Evolutionary conservation across 2,113 vertebrate genomes (phyloP), one percentile per base, ranked within the genome.

Genomic region (Serilophus lunatus): DNA sequence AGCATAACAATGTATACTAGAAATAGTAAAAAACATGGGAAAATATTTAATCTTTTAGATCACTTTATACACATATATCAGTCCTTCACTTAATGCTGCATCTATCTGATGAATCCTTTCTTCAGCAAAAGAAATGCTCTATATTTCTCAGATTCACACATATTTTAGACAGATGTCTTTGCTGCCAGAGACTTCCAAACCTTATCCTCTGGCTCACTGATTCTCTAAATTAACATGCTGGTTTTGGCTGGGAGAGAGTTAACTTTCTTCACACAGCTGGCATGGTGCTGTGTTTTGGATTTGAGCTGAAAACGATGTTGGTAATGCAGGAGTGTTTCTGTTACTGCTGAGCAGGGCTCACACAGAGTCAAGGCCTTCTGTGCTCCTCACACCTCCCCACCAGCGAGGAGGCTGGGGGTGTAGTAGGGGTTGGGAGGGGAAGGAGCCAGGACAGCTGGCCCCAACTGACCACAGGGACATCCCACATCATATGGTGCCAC

Each of bases 361-460:
- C 51, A 36, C 18, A 36, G 5, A 66, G 24, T 2, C 9, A 68
- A 26, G 7, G 40, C 28, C 8, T 47, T 40, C 38, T 36, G 78
- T 31, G 61, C 45, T 14, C 29, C n/a, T 51, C 60, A 38, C 25
- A 3, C 2, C 0, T 18, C 14, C 60, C 15, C 0, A 24, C 8
- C 28, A 59, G 33, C 0, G 12, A 66, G 69, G 36, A 74, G 68
- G 36, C 50, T 38, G 44, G 44, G 6, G 5, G 9, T 59, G 60
- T 68, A 45, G 36, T 38, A 26, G 78, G 53, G 60, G 28, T 6
- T 54, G 24, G 24, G 16, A 68, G 28, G n/a, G 54, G 54, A 40
- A 47, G 47, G n/a, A 47, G 47, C 47, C 13, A 20, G 17, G 61
- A 60, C 24, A 75, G 69, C 53, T 47, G 61, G 2, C 24, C 65